Base-by-base conservation (phyloP, 1,140 invertebrate genomes). In the Drosophila quadrilineata region DNA sequence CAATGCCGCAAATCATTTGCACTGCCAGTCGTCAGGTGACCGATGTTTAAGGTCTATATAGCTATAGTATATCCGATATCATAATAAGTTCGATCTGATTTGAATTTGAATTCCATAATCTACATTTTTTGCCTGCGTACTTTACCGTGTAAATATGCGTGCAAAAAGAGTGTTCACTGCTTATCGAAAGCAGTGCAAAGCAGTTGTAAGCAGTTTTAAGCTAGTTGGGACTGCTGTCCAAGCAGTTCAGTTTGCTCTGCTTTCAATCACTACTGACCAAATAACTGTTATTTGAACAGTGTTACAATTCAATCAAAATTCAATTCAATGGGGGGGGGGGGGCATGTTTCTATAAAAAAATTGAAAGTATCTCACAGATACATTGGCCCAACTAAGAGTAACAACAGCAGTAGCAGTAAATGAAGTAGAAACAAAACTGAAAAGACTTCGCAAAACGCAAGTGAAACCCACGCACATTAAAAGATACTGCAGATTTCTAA, bases 21-120 rank as follows among this genome's bases (percentile, higher is more conserved):
- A 88, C 88, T 68, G 88, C 85, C 60, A 89, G 88, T 68, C 87
- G 74, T 41, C 80, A 88, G 67, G 88, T 89, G 50, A 89, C 88
- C 36, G 88, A 89, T 60, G 87, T 89, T 35, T 89, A 86, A 71
- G 17, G 33, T 22, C 21, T 33, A 50, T 16, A 36, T 50, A 50
- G n/a, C 40, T 36, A 38, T 14, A 22, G 22, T 43, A 24, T 40
- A 14, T 46, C n/a, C n/a, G n/a, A 29, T 31, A 40, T 6, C 31
- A 49, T 10, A 28, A 29, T 43, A 43, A 40, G 19, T 17, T 48
- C 2, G 17, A 31, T 24, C 35, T 24, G 16, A n/a, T 33, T 38
- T 53, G 54, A 29, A 38, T 49, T 54, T 35, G 40, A 36, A 65
- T 45, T 49, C 38, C 21, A 64, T 46, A 69, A 57, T 64, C 52